Percentiles rank a stretch among this genome's conserved stretches.
Conservation (phyloP, 2,797 vertebrate species). For the Poeciliopsis paucimaculata region DNA sequence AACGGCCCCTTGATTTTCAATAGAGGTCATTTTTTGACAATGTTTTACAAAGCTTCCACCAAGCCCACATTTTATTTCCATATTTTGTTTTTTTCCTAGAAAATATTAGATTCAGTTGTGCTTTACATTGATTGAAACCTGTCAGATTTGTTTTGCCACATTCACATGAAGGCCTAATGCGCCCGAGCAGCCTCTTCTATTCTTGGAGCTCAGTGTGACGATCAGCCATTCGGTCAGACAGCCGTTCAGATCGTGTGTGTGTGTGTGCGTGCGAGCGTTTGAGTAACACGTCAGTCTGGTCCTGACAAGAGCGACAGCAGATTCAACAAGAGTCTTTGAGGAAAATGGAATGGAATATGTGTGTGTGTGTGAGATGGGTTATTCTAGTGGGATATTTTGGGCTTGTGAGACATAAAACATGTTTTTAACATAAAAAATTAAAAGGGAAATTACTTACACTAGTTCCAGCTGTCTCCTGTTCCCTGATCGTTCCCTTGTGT, state of each 20-base stretch:
- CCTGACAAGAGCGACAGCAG: background rate
- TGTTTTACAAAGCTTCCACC: background rate
- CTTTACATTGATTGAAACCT: background rate
- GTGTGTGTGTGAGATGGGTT: background rate
- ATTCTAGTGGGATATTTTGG: background rate
- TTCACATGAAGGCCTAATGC: background rate
- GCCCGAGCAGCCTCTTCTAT: background rate
- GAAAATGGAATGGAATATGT: background rate
- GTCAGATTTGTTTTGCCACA: background rate
- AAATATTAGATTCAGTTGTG: background rate
- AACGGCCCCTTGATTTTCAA: background rate
- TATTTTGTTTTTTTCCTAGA: background rate
- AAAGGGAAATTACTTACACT: background rate
- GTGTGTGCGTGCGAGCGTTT: background rate
- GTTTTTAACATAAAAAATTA: background rate
- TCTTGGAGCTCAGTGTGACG: background rate
- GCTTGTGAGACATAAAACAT: too few species aligned
- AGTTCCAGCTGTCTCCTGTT: too few species aligned
- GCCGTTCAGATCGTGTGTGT: background rate
- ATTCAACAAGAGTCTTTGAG: background rate
- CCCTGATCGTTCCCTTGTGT: too few species aligned
- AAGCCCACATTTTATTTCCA: background rate
- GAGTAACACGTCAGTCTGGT: background rate
- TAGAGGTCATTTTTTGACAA: background rate
- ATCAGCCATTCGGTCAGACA: background rate